Evolutionary conservation across 2,888 invertebrate genomes (phyloP).

Genomic region (Protula sp.): DNA sequence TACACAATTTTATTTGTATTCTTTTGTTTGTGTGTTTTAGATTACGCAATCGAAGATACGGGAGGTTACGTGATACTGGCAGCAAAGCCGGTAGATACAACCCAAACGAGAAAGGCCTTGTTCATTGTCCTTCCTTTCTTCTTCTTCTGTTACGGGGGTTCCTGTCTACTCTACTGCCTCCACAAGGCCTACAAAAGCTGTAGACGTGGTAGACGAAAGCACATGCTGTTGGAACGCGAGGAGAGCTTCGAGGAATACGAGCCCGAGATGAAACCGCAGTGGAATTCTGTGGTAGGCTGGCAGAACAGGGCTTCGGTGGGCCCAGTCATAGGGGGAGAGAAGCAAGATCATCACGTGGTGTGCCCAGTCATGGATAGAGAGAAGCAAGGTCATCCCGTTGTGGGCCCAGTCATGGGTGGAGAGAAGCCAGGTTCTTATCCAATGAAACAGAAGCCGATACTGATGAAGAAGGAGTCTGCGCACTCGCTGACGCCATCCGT

Average conservation of each 20-base stretch:
- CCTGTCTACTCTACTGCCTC: conserved; percentile 21
- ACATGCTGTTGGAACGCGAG: conserved; percentile 1
- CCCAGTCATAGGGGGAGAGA: not conserved
- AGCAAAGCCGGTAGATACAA: too few relatives aligned
- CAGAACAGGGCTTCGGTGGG: not conserved
- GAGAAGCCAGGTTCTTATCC: too few relatives aligned
- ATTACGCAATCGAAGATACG: too few relatives aligned
- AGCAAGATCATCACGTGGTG: too few relatives aligned
- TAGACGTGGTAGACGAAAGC: conserved; percentile 4
- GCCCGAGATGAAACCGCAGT: not conserved
- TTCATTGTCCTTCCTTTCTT: conserved; percentile 22
- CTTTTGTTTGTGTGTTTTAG: too few relatives aligned
- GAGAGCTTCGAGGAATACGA: conserved; percentile 4
- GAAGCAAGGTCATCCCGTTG: too few relatives aligned
- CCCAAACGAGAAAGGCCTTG: conserved; percentile 11
- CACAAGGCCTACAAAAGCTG: conserved; percentile 16
- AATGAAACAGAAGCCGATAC: not conserved
- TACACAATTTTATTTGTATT: too few relatives aligned
- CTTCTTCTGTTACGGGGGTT: conserved; percentile 23
- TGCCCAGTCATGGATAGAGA: too few relatives aligned
- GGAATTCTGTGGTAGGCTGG: not conserved
- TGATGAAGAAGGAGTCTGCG: not conserved
- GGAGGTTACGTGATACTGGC: too few relatives aligned
- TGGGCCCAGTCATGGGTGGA: too few relatives aligned
- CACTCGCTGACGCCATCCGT: not conserved